phyloP scores from a whole-genome alignment of 2,113 vertebrate genomes.

The Echinops telfairi region DNA sequence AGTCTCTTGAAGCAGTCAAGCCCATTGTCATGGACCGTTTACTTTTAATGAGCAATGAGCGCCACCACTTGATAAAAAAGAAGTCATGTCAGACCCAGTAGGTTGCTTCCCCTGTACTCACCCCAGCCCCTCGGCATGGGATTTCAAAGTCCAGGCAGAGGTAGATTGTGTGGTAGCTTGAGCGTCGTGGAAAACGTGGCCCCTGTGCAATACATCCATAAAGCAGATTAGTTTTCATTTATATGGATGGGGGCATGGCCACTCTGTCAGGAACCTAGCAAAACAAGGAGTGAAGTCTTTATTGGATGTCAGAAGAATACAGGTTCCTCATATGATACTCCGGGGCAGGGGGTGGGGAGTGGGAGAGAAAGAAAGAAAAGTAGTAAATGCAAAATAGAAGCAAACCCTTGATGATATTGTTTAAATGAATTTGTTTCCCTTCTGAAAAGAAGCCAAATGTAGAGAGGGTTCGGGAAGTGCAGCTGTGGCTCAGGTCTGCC shows the following conservation, averaged over 20 bases:
- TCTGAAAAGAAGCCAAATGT: background rate
- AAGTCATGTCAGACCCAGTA: conserved; percentile 1
- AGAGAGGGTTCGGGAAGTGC: background rate
- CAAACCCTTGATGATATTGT: background rate
- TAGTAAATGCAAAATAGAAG: background rate
- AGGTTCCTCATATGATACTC: background rate
- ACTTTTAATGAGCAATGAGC: conserved; percentile 15
- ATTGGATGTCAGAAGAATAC: background rate
- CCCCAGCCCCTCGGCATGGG: rapidly evolving
- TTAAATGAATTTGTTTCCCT: background rate
- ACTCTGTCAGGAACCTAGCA: background rate
- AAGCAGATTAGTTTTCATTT: background rate
- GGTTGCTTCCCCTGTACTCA: background rate
- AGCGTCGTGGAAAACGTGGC: background rate
- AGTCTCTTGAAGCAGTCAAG: conserved; percentile 21
- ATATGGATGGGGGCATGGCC: background rate
- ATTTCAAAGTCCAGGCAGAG: conserved; percentile 39
- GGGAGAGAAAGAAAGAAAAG: too few species aligned
- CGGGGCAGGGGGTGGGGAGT: background rate
- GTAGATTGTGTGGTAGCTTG: background rate
- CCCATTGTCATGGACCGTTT: background rate
- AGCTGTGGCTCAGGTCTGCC: background rate
- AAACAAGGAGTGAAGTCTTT: background rate
- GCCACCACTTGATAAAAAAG: conserved; percentile 16
- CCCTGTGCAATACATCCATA: background rate